These are phyloP conservation scores for Drosophila albomicans DNA, from an alignment of 1,140 invertebrate genomes.

Conservation along the genomic window DNA sequence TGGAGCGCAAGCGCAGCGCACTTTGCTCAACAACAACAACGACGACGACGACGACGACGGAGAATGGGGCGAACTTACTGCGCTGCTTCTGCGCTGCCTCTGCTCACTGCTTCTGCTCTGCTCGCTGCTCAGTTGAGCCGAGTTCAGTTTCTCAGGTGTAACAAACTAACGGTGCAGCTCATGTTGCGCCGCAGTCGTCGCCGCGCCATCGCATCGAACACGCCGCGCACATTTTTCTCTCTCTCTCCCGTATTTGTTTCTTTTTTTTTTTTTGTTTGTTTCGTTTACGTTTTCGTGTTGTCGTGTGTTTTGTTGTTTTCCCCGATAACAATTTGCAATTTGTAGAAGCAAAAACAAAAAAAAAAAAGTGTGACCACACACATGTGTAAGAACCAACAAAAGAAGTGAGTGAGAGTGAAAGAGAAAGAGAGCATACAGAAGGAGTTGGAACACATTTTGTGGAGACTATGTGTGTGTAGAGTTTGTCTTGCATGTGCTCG, in stretches of 20 bases:
- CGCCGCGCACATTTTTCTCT: constrained; percentile 48
- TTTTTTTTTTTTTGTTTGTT: constrained; percentile 17
- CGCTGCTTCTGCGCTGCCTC: no score
- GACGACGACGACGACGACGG: neutral
- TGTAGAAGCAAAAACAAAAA: neutral
- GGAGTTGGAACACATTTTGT: neutral
- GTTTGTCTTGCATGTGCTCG: neutral
- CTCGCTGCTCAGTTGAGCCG: neutral
- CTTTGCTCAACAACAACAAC: constrained; percentile 32
- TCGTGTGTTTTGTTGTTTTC: constrained; percentile 17
- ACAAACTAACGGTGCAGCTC: constrained; percentile 80
- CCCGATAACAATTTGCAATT: constrained; percentile 9
- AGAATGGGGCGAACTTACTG: neutral
- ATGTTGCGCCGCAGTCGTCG: constrained; percentile 68
- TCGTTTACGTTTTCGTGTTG: constrained; percentile 11
- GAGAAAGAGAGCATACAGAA: constrained; percentile 3
- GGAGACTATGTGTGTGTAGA: constrained; percentile 1
- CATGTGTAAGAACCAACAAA: neutral
- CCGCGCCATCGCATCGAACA: constrained; percentile 68
- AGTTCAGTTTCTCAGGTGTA: constrained; percentile 67
- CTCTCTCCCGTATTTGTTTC: neutral
- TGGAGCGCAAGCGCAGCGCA: constrained; percentile 40
- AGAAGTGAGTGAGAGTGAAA: constrained; percentile 13
- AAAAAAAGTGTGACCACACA: constrained; percentile 47
- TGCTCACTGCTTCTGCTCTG: no score